A percentile compares a stretch with the other conserved stretches of the same genome.
Evolutionary conservation across 2,797 vertebrate genomes (phyloP).

Genomic region (Cirrhinus mrigala): DNA sequence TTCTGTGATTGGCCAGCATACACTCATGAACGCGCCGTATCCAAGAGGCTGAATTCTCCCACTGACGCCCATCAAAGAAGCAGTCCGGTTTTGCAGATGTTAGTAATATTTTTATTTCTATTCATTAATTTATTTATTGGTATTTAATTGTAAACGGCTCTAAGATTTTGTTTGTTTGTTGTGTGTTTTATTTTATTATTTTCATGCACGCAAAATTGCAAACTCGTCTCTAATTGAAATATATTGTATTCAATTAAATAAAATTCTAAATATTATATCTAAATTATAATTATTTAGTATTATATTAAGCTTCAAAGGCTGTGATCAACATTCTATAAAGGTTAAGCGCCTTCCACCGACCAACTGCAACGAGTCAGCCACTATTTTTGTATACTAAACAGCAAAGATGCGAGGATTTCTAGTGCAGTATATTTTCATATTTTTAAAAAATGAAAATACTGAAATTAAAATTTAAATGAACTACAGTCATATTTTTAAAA

Average conservation of each 20-base stretch:
- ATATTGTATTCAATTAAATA: background rate
- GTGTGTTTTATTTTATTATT: background rate
- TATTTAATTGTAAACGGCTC: background rate
- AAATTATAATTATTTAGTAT: background rate
- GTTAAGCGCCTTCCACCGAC: no score
- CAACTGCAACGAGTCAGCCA: background rate
- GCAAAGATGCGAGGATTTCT: background rate
- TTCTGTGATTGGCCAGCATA: conserved; percentile 55
- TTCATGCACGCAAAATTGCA: background rate
- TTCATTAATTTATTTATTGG: no score
- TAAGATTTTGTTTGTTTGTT: background rate
- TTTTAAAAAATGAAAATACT: background rate
- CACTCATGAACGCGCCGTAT: background rate
- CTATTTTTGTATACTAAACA: background rate
- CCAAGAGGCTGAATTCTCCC: background rate
- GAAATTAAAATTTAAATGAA: background rate
- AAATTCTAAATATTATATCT: background rate
- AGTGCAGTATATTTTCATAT: background rate
- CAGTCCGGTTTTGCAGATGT: background rate
- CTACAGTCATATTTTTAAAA: background rate
- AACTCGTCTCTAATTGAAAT: background rate
- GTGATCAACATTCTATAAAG: no score
- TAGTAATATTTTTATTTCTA: background rate
- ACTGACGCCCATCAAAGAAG: background rate
- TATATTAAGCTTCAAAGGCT: background rate